Conservation (phyloP, 1,140 invertebrate species). For the Leptestheria dahalacensis region DNA sequence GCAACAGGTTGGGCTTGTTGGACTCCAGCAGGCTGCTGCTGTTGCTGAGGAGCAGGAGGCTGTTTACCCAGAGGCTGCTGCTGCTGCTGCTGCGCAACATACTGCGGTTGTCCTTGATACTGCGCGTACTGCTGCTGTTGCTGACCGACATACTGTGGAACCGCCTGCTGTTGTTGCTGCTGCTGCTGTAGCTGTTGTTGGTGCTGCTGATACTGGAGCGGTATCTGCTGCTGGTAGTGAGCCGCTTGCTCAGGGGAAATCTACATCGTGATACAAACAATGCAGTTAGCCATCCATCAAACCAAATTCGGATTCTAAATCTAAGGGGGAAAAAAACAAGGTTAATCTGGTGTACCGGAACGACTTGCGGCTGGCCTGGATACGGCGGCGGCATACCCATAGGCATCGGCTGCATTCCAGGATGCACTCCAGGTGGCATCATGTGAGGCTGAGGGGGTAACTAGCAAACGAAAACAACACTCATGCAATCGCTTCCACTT, state of each 20-base stretch:
- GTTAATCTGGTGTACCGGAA: background rate
- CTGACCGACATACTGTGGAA: constrained; percentile 5
- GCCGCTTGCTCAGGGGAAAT: constrained; percentile 18
- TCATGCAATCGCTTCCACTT: too few relatives aligned
- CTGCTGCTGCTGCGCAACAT: background rate
- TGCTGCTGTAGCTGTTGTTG: constrained; percentile 13
- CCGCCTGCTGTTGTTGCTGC: constrained; percentile 9
- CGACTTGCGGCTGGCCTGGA: constrained; percentile 1
- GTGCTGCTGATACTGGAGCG: background rate
- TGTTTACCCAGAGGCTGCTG: background rate
- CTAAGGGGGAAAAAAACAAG: too few relatives aligned
- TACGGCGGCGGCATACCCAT: background rate
- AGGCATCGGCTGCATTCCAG: background rate
- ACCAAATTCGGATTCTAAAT: too few relatives aligned
- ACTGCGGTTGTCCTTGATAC: background rate
- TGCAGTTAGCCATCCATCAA: background rate
- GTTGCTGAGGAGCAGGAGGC: background rate
- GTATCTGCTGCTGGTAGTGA: background rate
- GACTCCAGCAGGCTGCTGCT: constrained; percentile 3
- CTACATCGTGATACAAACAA: constrained; percentile 12
- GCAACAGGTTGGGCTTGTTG: constrained; percentile 15
- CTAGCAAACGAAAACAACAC: background rate
- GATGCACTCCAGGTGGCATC: constrained; percentile 1
- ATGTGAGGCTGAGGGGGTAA: constrained; percentile 12
- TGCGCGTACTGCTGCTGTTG: background rate